Conservation (phyloP, 2,797 vertebrate species). For the Lindbergichthys nudifrons region DNA sequence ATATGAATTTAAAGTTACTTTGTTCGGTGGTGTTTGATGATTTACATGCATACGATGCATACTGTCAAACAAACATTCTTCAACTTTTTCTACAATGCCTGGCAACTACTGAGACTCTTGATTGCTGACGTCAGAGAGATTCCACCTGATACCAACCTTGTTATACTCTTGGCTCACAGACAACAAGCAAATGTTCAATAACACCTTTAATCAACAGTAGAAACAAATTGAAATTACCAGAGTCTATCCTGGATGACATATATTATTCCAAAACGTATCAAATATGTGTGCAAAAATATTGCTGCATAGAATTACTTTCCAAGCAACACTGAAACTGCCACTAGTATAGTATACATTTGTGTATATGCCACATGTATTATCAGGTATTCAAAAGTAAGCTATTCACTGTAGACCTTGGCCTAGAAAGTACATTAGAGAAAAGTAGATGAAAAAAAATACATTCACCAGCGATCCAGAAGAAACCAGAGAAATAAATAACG, state of each 20-base stretch:
- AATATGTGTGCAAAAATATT: not conserved
- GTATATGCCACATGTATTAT: not conserved
- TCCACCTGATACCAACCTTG: too few species aligned
- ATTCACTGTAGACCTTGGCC: not conserved
- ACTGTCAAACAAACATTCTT: too few species aligned
- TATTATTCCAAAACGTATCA: not conserved
- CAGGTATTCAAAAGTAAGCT: conserved; percentile 3
- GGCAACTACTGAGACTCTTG: too few species aligned
- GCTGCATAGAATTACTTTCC: not conserved
- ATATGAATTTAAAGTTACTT: too few species aligned
- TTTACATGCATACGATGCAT: too few species aligned
- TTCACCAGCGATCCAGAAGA: conserved; percentile 13
- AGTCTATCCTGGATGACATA: not conserved
- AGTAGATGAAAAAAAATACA: not conserved
- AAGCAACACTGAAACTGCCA: not conserved
- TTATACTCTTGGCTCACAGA: too few species aligned
- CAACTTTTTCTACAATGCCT: too few species aligned
- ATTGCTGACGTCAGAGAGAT: too few species aligned
- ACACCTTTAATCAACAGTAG: too few species aligned
- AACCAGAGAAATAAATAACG: not conserved
- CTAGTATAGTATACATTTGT: not conserved
- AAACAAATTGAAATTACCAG: not conserved
- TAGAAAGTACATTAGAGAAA: not conserved
- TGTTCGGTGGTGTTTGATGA: too few species aligned
- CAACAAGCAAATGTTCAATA: too few species aligned